Conservation (phyloP, 2,113 vertebrate species). For the Coracopsis vasa region DNA sequence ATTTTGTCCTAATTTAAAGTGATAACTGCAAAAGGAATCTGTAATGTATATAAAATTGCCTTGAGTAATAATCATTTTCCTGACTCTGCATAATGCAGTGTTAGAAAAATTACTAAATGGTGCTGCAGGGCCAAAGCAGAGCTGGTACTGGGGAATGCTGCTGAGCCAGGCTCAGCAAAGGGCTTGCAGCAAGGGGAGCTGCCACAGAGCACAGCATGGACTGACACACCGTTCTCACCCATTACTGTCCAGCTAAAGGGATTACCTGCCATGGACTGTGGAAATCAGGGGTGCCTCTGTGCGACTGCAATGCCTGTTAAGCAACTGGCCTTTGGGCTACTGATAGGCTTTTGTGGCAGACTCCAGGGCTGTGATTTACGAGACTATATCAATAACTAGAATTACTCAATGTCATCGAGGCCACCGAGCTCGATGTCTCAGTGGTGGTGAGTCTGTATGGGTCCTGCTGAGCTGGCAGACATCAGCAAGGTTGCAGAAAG, state of each 20-base stretch:
- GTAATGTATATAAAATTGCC: constrained; percentile 25
- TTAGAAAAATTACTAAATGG: background rate
- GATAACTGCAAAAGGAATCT: constrained; percentile 10
- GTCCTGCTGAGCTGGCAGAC: background rate
- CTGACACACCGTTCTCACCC: accelerated
- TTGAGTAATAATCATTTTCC: background rate
- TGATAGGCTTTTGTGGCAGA: background rate
- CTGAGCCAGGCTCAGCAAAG: background rate
- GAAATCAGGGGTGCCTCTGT: background rate
- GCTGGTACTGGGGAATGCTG: background rate
- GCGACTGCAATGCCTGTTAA: accelerated
- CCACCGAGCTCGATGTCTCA: accelerated
- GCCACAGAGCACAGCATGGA: accelerated
- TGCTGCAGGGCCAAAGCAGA: background rate
- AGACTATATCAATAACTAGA: background rate
- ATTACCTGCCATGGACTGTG: background rate
- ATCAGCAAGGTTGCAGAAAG: background rate
- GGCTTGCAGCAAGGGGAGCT: background rate
- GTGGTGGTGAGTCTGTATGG: accelerated
- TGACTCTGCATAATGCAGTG: background rate
- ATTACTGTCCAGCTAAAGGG: background rate
- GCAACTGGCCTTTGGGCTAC: background rate
- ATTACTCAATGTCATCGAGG: background rate
- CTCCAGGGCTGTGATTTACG: background rate
- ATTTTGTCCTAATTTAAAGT: constrained; percentile 12